Evolutionary conservation across 1,140 invertebrate species (phyloP).

Genomic region (Drosophila equinoxialis): DNA sequence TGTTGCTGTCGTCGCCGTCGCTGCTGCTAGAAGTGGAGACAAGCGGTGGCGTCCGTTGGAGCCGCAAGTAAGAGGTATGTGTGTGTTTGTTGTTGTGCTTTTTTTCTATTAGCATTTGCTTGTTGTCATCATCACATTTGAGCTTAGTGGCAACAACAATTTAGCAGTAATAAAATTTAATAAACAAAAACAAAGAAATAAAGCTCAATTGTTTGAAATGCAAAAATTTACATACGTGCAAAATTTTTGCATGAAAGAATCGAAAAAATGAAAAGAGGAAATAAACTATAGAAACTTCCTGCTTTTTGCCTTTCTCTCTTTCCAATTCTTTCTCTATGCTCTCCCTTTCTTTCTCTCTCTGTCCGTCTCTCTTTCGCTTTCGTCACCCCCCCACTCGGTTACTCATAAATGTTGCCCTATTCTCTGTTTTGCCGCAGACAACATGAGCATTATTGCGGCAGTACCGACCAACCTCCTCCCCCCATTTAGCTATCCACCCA

Average conservation of each 20-base stretch:
- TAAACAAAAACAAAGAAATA: constrained; percentile 41
- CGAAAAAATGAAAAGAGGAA: constrained; percentile 59
- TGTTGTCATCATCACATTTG: constrained; percentile 29
- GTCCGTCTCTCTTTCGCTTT: constrained; percentile 14
- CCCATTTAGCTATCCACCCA: background rate
- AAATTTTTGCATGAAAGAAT: constrained; percentile 50
- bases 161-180: constrained; percentile 56
- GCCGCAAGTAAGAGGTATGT: constrained; percentile 57
- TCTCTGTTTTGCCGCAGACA: constrained; percentile 61
- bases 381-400: background rate
- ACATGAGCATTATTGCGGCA: constrained; percentile 78
- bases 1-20: constrained; percentile 48
- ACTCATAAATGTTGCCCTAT: constrained; percentile 66
- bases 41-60: constrained; percentile 40
- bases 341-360: constrained; percentile 13
- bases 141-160: no score
- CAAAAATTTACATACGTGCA: constrained; percentile 61
- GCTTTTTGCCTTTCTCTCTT: constrained; percentile 36
- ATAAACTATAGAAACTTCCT: constrained; percentile 70
- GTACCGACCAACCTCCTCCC: constrained; percentile 29
- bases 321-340: background rate
- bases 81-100: constrained; percentile 31
- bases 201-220: constrained; percentile 54
- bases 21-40: background rate
- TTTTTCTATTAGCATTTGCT: constrained; percentile 17